Evolutionary conservation across 2,113 vertebrate genomes (phyloP), one percentile per base, ranked within the genome.

Genomic region (Alethe castanea): DNA sequence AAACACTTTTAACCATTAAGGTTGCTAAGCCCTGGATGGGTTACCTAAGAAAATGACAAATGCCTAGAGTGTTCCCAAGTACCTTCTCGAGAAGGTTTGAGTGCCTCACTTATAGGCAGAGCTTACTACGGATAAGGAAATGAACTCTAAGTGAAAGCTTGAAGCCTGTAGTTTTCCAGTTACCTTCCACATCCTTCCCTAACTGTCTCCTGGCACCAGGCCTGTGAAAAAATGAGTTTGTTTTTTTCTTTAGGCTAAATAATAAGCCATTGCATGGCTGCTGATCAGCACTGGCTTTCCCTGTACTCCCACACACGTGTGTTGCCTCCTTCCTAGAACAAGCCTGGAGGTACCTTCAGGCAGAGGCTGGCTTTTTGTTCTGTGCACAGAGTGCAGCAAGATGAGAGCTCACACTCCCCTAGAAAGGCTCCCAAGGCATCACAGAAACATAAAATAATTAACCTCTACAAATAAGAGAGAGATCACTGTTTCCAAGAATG

Each of bases 1-100:
- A 95, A 96, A 82, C 5, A 0, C 45, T 88, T 90, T 82, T 82
- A 95, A 90, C 93, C 74, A 88, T 76, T 42, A 72, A 60, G 35
- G 57, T 10, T 1, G 0, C 62, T 77, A 54, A 88, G 59, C 50
- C 48, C 45, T n/a, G 18, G 29, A 26, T 38, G 52, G 56, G 48
- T 81, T 84, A 89, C 57, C 69, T 28, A 78, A 78, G 38, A 56
- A 91, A 95, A 78, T 2, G 1, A 35, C 33, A 22, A 69, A 67
- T 47, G 40, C 52, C 77, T 67, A 31, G 28, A 86, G 54, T 1
- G 15, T 4, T 82, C 54, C 89, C 14, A 70, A 62, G 38, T 29
- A 81, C 6, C 52, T 70, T 67, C 74, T 64, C 11, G 25, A 71
- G 24, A 54, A 67, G 29, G 35, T 44, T 11, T 62, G 35, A 56